These are phyloP conservation scores for Zaprionus vittiger DNA, from an alignment of 1,140 invertebrate genomes.

Conservation along the genomic window DNA sequence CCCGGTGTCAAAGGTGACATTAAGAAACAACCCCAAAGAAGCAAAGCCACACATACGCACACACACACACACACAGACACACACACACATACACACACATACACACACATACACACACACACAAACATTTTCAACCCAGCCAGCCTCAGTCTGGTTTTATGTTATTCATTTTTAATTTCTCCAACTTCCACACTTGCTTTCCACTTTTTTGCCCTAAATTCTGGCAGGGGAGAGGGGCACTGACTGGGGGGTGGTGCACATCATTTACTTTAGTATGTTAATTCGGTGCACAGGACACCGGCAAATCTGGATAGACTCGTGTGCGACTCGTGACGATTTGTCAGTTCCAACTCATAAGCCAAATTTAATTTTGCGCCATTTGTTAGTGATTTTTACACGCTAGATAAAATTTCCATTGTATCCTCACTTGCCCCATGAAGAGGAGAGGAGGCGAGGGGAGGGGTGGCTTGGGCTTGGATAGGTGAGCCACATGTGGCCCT, in stretches of 20 bases:
- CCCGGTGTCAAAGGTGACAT: slow-evolving; percentile 56
- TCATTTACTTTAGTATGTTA: slow-evolving; percentile 76
- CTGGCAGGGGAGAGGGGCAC: not conserved
- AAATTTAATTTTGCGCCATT: slow-evolving; percentile 80
- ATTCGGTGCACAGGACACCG: slow-evolving; percentile 61
- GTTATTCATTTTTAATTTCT: slow-evolving; percentile 74
- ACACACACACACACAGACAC: too few species aligned
- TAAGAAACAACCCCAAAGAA: slow-evolving; percentile 37
- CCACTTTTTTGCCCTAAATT: slow-evolving; percentile 25
- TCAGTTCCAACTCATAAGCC: slow-evolving; percentile 84
- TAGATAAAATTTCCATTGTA: slow-evolving; percentile 65
- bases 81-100: not conserved
- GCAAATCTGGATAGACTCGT: slow-evolving; percentile 18
- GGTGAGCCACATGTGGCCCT: slow-evolving; percentile 35
- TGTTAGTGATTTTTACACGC: slow-evolving; percentile 76
- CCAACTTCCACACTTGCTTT: slow-evolving; percentile 6
- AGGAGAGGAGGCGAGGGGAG: not conserved
- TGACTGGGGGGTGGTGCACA: not conserved
- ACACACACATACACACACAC: too few species aligned
- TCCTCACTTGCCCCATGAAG: slow-evolving; percentile 10
- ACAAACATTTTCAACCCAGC: slow-evolving; percentile 3
- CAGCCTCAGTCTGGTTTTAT: slow-evolving; percentile 44
- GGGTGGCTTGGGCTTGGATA: not conserved
- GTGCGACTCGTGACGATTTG: slow-evolving; percentile 61
- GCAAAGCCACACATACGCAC: not conserved